A percentile compares a stretch with the other conserved stretches of the same genome.
Conservation (phyloP, 2,113 vertebrate species). For the Callorhinus ursinus region DNA sequence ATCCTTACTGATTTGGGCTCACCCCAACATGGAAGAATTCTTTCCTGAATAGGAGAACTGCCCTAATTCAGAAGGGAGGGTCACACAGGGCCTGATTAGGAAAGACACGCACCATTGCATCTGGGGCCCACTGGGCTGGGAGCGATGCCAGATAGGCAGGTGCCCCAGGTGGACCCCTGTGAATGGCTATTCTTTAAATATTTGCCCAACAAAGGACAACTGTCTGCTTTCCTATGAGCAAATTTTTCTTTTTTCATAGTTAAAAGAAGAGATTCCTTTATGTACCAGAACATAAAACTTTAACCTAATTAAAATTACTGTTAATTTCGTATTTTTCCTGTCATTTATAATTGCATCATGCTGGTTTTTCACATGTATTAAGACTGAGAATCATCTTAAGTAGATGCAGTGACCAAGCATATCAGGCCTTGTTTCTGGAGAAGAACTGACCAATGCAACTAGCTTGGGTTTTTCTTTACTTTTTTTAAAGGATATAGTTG, state of each 20-base stretch:
- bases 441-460: background rate
- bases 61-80: background rate
- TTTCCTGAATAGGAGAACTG: background rate
- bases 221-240: background rate
- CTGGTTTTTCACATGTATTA: background rate
- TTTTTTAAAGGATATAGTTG: background rate
- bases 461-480: background rate
- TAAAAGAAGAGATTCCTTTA: background rate
- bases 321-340: background rate
- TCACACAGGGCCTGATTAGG: too few relatives aligned
- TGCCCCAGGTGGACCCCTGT: background rate
- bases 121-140: too few relatives aligned
- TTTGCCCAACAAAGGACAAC: background rate
- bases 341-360: background rate
- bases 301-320: background rate
- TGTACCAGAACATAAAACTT: background rate
- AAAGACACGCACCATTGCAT: fast-evolving
- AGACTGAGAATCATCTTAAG: background rate
- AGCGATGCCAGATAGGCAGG: fast-evolving
- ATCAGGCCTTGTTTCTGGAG: background rate
- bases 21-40: background rate
- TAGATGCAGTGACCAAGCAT: background rate
- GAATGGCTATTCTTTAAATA: background rate
- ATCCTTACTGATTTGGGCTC: background rate
- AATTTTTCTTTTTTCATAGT: background rate